These are phyloP conservation scores for Apolygus lucorum DNA, from an alignment of 1,140 invertebrate species.

Conservation along the genomic window DNA sequence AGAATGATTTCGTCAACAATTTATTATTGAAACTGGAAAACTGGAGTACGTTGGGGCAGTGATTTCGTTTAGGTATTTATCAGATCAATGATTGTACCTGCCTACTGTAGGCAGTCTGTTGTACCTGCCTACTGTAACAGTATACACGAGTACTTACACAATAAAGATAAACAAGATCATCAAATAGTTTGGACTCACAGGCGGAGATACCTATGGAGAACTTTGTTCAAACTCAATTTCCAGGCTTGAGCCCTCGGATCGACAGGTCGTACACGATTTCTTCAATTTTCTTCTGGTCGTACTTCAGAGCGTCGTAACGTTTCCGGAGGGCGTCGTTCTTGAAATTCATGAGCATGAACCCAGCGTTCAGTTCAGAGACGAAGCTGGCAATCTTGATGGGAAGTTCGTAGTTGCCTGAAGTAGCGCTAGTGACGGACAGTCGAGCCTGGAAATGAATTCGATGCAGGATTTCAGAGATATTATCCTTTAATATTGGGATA, in stretches of 20 bases:
- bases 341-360: conserved; percentile 77
- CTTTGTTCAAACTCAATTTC: neutral
- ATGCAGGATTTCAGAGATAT: conserved; percentile 20
- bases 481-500: too few relatives aligned
- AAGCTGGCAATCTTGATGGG: conserved; percentile 78
- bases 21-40: too few relatives aligned
- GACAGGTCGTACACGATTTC: conserved; percentile 90
- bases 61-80: too few relatives aligned
- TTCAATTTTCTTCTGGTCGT: conserved; percentile 90
- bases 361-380: conserved; percentile 75
- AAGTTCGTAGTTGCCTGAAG: conserved; percentile 67
- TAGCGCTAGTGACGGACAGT: conserved; percentile 80
- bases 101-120: too few relatives aligned
- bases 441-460: conserved; percentile 47
- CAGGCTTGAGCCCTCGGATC: conserved; percentile 61
- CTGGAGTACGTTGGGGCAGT: too few relatives aligned
- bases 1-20: too few relatives aligned
- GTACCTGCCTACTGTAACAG: too few relatives aligned
- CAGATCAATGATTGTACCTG: too few relatives aligned
- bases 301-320: conserved; percentile 82
- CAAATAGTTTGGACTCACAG: too few relatives aligned
- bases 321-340: conserved; percentile 86
- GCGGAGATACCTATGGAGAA: too few relatives aligned
- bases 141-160: too few relatives aligned
- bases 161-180: too few relatives aligned